These are phyloP conservation scores for Nansenia antarctica DNA, from an alignment of 2,113 vertebrate species.

Conservation along the genomic window DNA sequence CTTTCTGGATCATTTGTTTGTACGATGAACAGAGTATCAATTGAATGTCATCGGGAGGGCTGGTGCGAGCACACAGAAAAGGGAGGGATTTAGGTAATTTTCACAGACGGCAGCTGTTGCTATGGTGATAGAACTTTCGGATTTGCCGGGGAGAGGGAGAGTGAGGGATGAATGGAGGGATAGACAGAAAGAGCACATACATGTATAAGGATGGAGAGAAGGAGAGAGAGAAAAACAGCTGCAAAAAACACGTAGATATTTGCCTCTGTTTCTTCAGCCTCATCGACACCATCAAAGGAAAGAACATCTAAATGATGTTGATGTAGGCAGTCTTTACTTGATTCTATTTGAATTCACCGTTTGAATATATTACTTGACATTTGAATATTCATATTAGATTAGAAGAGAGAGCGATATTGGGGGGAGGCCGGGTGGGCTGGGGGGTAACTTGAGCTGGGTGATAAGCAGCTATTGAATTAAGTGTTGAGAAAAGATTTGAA, in stretches of 20 bases:
- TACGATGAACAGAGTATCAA: slow-evolving; percentile 50
- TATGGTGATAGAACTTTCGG: slow-evolving; percentile 79
- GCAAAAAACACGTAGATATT: too few species aligned
- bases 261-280: too few species aligned
- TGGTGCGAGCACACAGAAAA: slow-evolving; percentile 32
- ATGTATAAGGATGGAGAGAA: background rate
- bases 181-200: slow-evolving; percentile 42
- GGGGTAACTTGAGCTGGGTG: too few species aligned
- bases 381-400: slow-evolving; percentile 67
- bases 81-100: slow-evolving; percentile 75
- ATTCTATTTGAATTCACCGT: slow-evolving; percentile 55
- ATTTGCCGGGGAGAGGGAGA: slow-evolving; percentile 56
- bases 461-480: too few species aligned
- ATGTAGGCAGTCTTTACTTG: background rate
- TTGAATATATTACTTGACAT: too few species aligned
- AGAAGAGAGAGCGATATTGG: too few species aligned
- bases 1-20: slow-evolving; percentile 38
- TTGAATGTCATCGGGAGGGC: slow-evolving; percentile 48
- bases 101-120: slow-evolving; percentile 77
- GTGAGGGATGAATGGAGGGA: slow-evolving; percentile 51
- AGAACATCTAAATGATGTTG: too few species aligned
- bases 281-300: too few species aligned
- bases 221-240: background rate
- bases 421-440: too few species aligned
- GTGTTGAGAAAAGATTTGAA: slow-evolving; percentile 64